phyloP scores from a whole-genome alignment of 2,888 invertebrate genomes.

The Patella depressa region DNA sequence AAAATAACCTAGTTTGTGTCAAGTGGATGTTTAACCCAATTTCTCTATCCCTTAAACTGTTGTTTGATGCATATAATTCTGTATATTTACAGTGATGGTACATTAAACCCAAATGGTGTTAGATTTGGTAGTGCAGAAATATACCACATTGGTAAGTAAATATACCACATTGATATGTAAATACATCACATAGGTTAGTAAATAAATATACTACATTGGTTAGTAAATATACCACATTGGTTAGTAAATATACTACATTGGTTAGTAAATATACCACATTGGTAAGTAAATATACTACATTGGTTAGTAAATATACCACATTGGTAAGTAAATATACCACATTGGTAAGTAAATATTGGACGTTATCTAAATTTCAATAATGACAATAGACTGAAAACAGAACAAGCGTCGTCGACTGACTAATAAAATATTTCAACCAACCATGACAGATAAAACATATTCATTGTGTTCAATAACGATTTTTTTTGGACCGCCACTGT shows the following conservation, averaged over 20 bases:
- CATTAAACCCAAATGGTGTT: slow-evolving; percentile 76
- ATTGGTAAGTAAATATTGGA: slow-evolving; percentile 66
- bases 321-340: slow-evolving; percentile 75
- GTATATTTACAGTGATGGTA: slow-evolving; percentile 73
- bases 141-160: slow-evolving; percentile 73
- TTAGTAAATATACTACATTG: slow-evolving; percentile 74
- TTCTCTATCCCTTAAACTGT: background rate
- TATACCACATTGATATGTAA: too few species aligned
- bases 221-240: slow-evolving; percentile 75
- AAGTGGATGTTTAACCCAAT: too few species aligned
- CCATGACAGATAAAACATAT: too few species aligned
- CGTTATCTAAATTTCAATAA: too few species aligned
- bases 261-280: slow-evolving; percentile 74
- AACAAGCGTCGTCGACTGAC: too few species aligned
- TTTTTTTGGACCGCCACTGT: too few species aligned
- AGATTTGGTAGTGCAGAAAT: slow-evolving; percentile 77
- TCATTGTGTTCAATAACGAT: too few species aligned
- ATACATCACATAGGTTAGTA: too few species aligned
- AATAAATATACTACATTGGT: slow-evolving; percentile 75
- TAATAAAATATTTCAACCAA: too few species aligned
- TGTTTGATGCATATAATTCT: background rate
- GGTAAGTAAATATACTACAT: slow-evolving; percentile 75
- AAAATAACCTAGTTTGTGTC: background rate
- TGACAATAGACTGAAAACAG: too few species aligned
- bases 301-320: slow-evolving; percentile 74